Conservation (phyloP, 2,797 vertebrate genomes). For the Fratercula arctica region DNA sequence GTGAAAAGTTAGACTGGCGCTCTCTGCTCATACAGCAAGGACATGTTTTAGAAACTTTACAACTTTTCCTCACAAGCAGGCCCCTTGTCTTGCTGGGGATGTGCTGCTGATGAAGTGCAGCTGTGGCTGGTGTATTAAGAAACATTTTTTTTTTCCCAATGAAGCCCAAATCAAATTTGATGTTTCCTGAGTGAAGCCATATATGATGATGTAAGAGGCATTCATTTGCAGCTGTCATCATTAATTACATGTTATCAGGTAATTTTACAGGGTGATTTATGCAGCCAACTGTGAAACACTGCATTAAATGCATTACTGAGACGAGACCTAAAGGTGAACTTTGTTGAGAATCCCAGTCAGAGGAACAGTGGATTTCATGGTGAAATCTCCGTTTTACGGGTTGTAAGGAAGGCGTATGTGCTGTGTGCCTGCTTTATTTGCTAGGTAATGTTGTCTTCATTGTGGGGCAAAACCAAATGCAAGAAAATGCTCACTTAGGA, state of each 20-base stretch:
- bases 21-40: neutral
- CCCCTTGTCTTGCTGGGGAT: too few relatives aligned
- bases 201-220: neutral
- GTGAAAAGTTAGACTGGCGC: neutral
- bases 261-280: neutral
- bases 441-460: neutral
- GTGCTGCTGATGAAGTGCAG: neutral
- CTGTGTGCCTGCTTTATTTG: neutral
- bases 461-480: accelerated
- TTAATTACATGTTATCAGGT: neutral
- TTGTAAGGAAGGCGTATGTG: accelerated
- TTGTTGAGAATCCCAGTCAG: accelerated
- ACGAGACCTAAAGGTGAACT: neutral
- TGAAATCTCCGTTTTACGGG: neutral
- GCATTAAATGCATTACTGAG: neutral
- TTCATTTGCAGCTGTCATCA: neutral
- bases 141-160: neutral
- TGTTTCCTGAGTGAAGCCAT: neutral
- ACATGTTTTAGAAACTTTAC: accelerated
- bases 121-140: accelerated
- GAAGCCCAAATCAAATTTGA: neutral
- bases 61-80: accelerated
- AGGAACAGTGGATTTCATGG: neutral
- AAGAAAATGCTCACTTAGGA: neutral
- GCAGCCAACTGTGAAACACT: neutral